These are phyloP conservation scores for Hipparchia semele DNA, from an alignment of 2,888 invertebrate genomes.

Conservation along the genomic window DNA sequence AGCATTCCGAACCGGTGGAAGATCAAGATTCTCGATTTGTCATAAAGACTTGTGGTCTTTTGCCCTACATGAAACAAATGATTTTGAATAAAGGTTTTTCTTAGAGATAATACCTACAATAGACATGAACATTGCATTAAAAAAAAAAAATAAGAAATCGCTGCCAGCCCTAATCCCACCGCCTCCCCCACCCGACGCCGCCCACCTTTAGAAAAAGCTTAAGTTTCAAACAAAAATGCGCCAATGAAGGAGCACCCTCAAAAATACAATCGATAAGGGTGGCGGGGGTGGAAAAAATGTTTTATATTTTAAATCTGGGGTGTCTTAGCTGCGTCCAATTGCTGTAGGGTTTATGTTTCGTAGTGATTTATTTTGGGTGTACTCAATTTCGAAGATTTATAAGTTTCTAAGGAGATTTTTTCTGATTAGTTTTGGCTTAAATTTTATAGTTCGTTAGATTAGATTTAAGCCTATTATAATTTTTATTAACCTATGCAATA, in stretches of 20 bases:
- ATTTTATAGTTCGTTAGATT: too few relatives aligned
- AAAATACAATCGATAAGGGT: constrained; percentile 68
- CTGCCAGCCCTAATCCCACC: constrained; percentile 20
- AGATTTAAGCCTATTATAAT: too few relatives aligned
- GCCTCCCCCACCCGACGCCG: constrained; percentile 60
- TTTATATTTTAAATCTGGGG: constrained; percentile 22
- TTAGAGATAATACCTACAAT: too few relatives aligned
- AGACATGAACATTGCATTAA: too few relatives aligned
- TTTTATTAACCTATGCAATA: too few relatives aligned
- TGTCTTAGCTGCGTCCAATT: constrained; percentile 13
- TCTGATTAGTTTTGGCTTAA: too few relatives aligned
- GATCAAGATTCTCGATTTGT: too few relatives aligned
- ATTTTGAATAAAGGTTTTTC: too few relatives aligned
- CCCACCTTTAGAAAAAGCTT: constrained; percentile 76
- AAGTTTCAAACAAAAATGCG: constrained; percentile 75
- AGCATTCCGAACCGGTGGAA: too few relatives aligned
- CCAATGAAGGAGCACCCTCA: constrained; percentile 65
- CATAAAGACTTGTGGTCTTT: too few relatives aligned
- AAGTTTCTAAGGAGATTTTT: not conserved
- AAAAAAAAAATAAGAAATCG: not conserved
- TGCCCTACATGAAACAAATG: too few relatives aligned
- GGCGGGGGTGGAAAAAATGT: constrained; percentile 35
- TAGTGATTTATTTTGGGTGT: not conserved
- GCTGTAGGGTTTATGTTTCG: not conserved
- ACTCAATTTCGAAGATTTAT: not conserved